Evolutionary conservation across 2,113 vertebrate species (phyloP).

Genomic region (Irena cyanogastra): DNA sequence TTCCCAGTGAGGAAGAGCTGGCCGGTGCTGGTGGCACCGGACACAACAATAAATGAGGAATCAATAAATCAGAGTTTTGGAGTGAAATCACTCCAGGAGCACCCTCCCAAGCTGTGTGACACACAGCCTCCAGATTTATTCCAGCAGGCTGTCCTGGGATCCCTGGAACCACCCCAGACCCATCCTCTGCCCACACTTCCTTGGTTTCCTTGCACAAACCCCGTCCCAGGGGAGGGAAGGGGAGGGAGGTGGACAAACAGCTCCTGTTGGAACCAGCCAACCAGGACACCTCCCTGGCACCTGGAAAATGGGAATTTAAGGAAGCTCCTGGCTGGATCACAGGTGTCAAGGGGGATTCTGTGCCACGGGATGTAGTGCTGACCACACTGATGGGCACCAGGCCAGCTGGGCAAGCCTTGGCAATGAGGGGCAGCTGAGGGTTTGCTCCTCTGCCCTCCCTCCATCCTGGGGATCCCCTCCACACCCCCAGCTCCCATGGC

Average conservation of each 20-base stretch:
- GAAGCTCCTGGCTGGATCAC: background rate
- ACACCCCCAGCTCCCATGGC: background rate
- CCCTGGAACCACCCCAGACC: background rate
- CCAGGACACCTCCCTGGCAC: background rate
- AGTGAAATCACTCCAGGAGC: background rate
- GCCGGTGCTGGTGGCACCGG: accelerated
- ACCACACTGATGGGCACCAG: background rate
- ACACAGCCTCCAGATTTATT: background rate
- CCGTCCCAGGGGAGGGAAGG: accelerated
- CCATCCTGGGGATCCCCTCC: background rate
- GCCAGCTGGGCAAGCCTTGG: background rate
- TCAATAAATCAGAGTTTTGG: accelerated
- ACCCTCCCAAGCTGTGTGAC: background rate
- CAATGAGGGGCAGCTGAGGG: background rate
- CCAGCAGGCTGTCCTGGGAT: background rate
- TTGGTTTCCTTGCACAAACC: accelerated
- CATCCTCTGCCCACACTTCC: background rate
- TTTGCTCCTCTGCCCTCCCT: no score
- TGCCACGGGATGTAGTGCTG: background rate
- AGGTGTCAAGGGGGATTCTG: background rate
- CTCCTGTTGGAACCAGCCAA: background rate
- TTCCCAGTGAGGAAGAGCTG: background rate
- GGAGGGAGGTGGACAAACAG: background rate
- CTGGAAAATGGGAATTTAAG: background rate
- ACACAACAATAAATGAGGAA: background rate